Evolutionary conservation across 2,113 vertebrate genomes (phyloP), one percentile per base, ranked within the genome.

Genomic region (Onychorhynchus coronatus): DNA sequence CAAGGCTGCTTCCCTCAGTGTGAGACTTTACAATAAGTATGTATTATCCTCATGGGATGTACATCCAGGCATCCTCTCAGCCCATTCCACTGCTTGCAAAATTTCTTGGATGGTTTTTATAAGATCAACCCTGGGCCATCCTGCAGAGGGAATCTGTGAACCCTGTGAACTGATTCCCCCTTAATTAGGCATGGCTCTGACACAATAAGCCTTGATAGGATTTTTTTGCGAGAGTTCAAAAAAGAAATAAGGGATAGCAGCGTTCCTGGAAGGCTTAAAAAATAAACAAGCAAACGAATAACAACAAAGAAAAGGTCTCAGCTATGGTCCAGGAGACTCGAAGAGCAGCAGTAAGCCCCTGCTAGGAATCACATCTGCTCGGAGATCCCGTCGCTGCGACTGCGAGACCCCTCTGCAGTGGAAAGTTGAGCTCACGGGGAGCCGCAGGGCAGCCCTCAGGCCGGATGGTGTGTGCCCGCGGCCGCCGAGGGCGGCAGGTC

Each of bases 31-130:
- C 31, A 12, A 9, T 3, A 37, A 77, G 11, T 24, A 74, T 5
- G 1, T 7, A 27, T 5, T 12, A 27, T 70, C 24, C 15, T n/a
- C 9, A 0, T 1, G 27, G 22, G 27, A 13, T 41, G 17, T n/a
- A 8, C 20, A 9, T 8, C 31, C 44, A 44, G n/a, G 41, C 39
- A 61, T 14, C 6, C 21, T 49, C 31, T 74, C 88, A 49, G 62
- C 27, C 50, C 12, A 14, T n/a, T 65, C 22, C n/a, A 7, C 5
- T 23, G 14, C 42, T 75, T n/a, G 15, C 14, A 81, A 56, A 72
- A 47, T 44, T 42, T 28, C 49, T 42, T 49, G 25, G n/a, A 9
- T 74, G 21, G 28, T 41, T 77, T 59, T 81, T 68, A 0, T 27
- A 42, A 58, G 12, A 85, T 8, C 20, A 77, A 2, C 42, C 24